phyloP scores from a whole-genome alignment of 2,113 vertebrate genomes.

The Eretmochelys imbricata region DNA sequence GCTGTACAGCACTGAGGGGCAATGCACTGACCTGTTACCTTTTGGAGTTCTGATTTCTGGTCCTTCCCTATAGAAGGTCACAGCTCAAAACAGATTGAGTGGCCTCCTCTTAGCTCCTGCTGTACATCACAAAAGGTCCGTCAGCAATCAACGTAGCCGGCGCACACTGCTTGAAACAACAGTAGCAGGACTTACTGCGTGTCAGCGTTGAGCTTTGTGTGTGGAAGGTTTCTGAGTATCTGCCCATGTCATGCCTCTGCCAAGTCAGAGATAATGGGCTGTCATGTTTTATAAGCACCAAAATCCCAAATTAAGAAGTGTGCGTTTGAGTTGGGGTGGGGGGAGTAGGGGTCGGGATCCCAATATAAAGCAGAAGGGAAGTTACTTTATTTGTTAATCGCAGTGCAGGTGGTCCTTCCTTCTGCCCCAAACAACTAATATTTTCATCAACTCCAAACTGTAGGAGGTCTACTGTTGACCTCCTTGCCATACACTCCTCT shows the following conservation, averaged over 20 bases:
- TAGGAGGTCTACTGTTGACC: not conserved
- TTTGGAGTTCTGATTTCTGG: not conserved
- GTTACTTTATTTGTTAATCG: not conserved
- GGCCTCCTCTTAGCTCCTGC: not conserved
- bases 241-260: not conserved
- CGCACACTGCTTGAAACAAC: not conserved
- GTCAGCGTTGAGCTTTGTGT: not conserved
- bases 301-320: not conserved
- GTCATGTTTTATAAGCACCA: not conserved
- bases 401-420: not conserved
- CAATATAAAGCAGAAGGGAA: not conserved
- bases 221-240: not conserved
- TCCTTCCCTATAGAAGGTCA: not conserved
- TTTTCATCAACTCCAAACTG: not conserved
- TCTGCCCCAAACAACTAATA: not conserved
- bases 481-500: not conserved
- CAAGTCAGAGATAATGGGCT: not conserved
- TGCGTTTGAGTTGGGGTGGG: not conserved
- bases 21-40: not conserved
- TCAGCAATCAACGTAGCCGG: not conserved
- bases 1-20: not conserved
- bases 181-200: not conserved
- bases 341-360: not conserved
- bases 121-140: not conserved
- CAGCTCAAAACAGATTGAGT: too few relatives aligned